Evolutionary conservation across 2,113 vertebrate genomes (phyloP).

Genomic region (Synchiropus splendidus): DNA sequence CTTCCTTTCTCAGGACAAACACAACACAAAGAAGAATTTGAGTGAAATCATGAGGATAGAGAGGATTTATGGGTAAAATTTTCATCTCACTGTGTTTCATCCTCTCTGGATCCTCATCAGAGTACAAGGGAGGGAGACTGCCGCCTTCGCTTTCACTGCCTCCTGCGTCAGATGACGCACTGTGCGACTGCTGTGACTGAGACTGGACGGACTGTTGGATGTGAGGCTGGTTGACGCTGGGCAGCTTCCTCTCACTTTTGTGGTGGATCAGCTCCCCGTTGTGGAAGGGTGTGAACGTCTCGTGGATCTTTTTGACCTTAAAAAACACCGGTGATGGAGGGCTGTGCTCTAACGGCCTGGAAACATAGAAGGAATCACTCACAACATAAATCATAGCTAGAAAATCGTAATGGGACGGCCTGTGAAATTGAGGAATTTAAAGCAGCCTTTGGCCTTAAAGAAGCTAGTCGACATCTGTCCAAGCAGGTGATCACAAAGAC

Average conservation of each 20-base stretch:
- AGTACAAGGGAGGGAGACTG: slow-evolving; percentile 57
- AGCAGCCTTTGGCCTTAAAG: too few species aligned
- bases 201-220: slow-evolving; percentile 30
- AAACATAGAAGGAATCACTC: slow-evolving; percentile 5
- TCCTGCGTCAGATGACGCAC: slow-evolving; percentile 52
- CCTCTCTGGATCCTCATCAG: slow-evolving; percentile 85
- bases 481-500: too few species aligned
- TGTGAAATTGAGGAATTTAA: too few species aligned
- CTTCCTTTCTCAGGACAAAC: slow-evolving; percentile 86
- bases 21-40: slow-evolving; percentile 57
- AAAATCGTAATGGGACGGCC: too few species aligned
- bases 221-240: slow-evolving; percentile 42
- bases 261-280: slow-evolving; percentile 73
- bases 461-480: too few species aligned
- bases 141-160: slow-evolving; percentile 62
- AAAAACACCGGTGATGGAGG: slow-evolving; percentile 73
- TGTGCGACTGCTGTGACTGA: slow-evolving; percentile 45
- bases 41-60: not conserved
- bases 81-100: slow-evolving; percentile 90
- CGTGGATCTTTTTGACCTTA: slow-evolving; percentile 82
- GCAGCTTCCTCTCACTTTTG: slow-evolving; percentile 61
- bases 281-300: slow-evolving; percentile 65
- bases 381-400: too few species aligned
- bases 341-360: slow-evolving; percentile 77
- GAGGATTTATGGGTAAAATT: not conserved